These are phyloP conservation scores for Falco punctatus DNA, from an alignment of 2,113 vertebrate genomes.

Conservation along the genomic window DNA sequence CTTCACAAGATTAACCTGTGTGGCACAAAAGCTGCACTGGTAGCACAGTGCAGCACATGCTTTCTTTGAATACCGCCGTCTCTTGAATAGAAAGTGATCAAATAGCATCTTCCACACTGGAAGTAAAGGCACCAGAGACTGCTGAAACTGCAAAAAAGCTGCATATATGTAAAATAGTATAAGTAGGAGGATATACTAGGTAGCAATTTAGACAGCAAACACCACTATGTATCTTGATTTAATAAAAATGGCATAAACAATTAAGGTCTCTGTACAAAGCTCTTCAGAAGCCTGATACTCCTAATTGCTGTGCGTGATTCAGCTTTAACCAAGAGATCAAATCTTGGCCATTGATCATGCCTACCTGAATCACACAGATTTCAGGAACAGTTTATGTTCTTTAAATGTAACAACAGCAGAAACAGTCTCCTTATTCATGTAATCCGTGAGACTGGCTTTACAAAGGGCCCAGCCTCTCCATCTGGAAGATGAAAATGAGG, in stretches of 20 bases:
- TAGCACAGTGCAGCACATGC: background rate
- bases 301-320: background rate
- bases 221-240: background rate
- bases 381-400: background rate
- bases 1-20: constrained; percentile 15
- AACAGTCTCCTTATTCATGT: background rate
- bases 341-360: background rate
- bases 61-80: background rate
- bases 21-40: constrained; percentile 10
- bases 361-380: background rate
- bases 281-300: background rate
- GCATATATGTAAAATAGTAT: background rate
- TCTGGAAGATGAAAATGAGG: background rate
- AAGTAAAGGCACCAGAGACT: background rate
- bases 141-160: background rate
- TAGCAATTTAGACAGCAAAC: background rate
- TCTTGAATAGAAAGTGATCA: constrained; percentile 10
- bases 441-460: background rate
- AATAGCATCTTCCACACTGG: background rate
- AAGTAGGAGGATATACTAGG: background rate
- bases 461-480: background rate
- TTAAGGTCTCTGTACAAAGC: background rate
- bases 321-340: background rate
- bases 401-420: background rate
- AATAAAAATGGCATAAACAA: background rate